These are phyloP conservation scores for Hydroisotoma schaefferi DNA, from an alignment of 2,888 invertebrate genomes.

Conservation along the genomic window DNA sequence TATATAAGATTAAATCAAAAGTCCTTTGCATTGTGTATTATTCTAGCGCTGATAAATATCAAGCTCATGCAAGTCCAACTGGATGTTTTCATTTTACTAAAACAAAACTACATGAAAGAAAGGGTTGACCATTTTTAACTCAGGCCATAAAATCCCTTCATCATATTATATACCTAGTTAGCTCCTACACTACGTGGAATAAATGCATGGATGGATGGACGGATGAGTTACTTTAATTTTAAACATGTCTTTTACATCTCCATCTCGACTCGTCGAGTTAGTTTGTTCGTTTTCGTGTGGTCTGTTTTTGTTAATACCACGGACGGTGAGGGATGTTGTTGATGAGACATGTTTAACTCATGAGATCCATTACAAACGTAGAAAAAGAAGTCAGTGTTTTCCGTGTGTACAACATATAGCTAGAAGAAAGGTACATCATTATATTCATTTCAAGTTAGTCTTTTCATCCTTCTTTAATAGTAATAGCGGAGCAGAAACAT, in stretches of 20 bases:
- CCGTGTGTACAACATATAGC: neutral
- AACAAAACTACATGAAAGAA: neutral
- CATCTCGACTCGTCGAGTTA: neutral
- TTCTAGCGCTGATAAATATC: neutral
- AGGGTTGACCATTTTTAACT: slow-evolving; percentile 5
- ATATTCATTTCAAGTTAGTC: neutral
- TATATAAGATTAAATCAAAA: no score
- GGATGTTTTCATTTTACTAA: neutral
- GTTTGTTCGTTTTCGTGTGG: neutral
- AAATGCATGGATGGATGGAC: neutral
- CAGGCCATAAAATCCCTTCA: slow-evolving; percentile 1
- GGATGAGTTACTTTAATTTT: neutral
- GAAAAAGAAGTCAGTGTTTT: neutral
- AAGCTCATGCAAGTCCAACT: neutral
- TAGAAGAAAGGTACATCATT: neutral
- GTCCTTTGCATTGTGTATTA: neutral
- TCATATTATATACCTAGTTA: neutral
- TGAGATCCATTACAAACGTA: slow-evolving; percentile 3
- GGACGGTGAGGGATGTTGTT: slow-evolving; percentile 7
- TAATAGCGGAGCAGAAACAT: no score
- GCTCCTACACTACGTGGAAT: neutral
- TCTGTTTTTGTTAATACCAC: slow-evolving; percentile 1
- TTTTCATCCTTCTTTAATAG: neutral
- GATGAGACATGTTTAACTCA: slow-evolving; percentile 15
- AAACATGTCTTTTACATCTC: neutral